phyloP scores from a whole-genome alignment of 2,113 vertebrate species.

The Ahaetulla prasina region DNA sequence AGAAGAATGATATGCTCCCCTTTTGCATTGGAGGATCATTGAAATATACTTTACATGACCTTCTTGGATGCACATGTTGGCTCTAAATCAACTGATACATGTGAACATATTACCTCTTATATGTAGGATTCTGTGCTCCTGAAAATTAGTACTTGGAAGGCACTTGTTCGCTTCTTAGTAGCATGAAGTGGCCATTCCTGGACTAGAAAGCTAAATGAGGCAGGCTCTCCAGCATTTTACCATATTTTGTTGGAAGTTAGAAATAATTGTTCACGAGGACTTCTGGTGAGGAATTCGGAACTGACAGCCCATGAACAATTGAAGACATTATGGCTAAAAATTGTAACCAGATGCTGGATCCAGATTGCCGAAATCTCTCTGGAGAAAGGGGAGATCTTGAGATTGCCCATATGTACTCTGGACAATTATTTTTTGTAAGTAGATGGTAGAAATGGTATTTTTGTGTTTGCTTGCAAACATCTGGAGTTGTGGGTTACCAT shows the following conservation, averaged over 20 bases:
- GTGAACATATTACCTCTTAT: background rate
- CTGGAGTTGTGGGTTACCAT: background rate
- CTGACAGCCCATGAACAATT: background rate
- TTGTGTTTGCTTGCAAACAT: background rate
- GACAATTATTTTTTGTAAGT: background rate
- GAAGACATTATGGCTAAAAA: background rate
- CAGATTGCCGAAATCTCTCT: background rate
- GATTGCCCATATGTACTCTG: background rate
- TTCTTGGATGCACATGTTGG: background rate
- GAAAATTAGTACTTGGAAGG: background rate
- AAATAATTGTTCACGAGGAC: background rate
- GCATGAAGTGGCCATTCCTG: background rate
- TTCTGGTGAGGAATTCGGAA: background rate
- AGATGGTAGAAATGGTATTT: background rate
- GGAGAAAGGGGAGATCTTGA: background rate
- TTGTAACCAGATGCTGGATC: background rate
- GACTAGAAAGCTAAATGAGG: background rate
- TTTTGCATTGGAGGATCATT: background rate
- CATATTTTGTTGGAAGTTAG: background rate
- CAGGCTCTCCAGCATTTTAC: background rate
- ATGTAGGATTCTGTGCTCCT: background rate
- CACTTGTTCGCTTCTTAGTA: background rate
- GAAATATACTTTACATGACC: background rate
- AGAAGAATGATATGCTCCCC: background rate
- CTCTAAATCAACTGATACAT: background rate